Evolutionary conservation across 2,113 vertebrate genomes (phyloP).

Genomic region (Sterna hirundo): DNA sequence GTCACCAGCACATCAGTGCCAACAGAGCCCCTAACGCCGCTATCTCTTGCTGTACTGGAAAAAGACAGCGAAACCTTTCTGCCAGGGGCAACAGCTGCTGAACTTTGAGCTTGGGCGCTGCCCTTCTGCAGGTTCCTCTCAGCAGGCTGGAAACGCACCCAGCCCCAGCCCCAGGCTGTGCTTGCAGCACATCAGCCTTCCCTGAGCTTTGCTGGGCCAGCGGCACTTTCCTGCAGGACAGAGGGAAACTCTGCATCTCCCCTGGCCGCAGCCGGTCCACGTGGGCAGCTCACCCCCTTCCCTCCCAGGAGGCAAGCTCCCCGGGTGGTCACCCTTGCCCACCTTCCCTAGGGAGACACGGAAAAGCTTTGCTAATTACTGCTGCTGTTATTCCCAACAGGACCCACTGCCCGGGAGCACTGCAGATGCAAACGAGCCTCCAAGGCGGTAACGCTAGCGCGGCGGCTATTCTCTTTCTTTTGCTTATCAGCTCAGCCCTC

Average conservation of each 20-base stretch:
- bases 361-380: conserved; percentile 11
- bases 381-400: background rate
- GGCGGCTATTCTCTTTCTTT: background rate
- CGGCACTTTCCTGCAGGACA: background rate
- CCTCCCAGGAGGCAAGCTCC: background rate
- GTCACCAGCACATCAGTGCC: background rate
- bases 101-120: background rate
- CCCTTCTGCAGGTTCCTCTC: background rate
- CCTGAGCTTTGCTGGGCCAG: background rate
- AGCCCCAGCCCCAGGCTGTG: background rate
- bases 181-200: background rate
- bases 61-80: background rate
- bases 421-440: background rate
- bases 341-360: background rate
- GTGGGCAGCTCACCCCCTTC: background rate
- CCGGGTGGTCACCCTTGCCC: background rate
- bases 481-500: background rate
- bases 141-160: background rate
- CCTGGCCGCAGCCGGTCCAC: background rate
- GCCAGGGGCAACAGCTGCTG: background rate
- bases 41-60: background rate
- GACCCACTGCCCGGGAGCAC: background rate
- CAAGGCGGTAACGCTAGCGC: background rate
- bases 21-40: background rate
- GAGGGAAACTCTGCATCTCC: background rate